Conservation (phyloP, 2,113 vertebrate species). For the Pithys albifrons region DNA sequence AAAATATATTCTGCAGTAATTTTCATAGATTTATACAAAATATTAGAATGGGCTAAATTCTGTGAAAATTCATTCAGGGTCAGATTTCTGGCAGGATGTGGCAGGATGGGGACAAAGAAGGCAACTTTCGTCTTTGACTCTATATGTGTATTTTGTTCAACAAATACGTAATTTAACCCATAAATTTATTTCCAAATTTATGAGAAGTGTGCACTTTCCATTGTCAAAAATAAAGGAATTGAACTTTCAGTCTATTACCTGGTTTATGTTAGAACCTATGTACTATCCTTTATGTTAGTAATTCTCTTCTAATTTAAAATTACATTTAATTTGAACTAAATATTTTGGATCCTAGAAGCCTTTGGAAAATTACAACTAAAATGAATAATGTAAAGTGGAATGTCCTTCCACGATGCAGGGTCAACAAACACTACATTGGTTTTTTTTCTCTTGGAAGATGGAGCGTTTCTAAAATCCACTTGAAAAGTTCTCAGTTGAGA, state of each 20-base stretch:
- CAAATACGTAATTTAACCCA: background rate
- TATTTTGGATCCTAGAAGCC: background rate
- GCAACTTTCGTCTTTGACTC: background rate
- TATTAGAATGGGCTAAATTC: background rate
- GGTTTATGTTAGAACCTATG: background rate
- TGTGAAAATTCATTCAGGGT: background rate
- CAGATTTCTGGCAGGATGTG: background rate
- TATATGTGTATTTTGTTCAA: background rate
- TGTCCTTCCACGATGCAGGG: rapidly evolving
- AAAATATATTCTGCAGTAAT: background rate
- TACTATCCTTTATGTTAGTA: background rate
- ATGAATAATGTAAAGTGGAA: background rate
- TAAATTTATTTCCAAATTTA: background rate
- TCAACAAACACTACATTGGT: background rate
- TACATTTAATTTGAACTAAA: background rate
- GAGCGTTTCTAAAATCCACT: background rate
- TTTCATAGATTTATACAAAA: background rate
- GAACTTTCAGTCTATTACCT: background rate
- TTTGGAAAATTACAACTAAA: background rate
- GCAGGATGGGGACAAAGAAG: background rate
- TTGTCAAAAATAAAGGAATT: background rate
- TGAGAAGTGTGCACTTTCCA: background rate
- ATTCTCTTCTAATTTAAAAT: background rate
- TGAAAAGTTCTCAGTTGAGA: background rate
- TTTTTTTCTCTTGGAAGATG: background rate